These are phyloP conservation scores for Heliconius hortense DNA, from an alignment of 2,888 invertebrate genomes.

Conservation along the genomic window DNA sequence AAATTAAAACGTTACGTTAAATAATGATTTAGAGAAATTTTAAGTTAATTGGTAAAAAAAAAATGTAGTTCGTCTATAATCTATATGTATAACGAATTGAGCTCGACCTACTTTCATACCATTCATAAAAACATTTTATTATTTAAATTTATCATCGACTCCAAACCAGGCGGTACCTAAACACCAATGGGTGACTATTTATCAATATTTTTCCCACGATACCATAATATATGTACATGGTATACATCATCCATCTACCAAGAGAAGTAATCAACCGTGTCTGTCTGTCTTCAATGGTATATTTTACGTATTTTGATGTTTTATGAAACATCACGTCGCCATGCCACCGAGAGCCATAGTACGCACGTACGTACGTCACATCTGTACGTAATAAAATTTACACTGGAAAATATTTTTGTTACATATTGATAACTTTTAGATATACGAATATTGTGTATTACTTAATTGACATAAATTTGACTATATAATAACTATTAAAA, in stretches of 20 bases:
- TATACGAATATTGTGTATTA: not conserved
- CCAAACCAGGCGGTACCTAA: conserved; percentile 34
- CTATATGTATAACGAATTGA: conserved; percentile 31
- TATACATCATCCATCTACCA: conserved; percentile 12
- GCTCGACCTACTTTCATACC: conserved; percentile 44
- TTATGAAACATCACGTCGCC: not conserved
- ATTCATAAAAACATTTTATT: conserved; percentile 44
- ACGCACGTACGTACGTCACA: conserved; percentile 4
- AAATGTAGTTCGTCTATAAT: not conserved
- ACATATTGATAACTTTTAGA: not conserved
- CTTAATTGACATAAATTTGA: not conserved
- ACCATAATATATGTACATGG: conserved; percentile 3
- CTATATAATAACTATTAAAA: not conserved
- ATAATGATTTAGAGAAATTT: not conserved
- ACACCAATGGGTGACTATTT: conserved; percentile 30
- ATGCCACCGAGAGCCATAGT: not conserved
- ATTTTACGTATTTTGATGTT: not conserved
- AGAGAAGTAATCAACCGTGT: conserved; percentile 11
- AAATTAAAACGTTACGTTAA: not conserved
- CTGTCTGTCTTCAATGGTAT: not conserved
- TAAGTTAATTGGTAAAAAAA: not conserved
- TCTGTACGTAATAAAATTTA: conserved; percentile 12
- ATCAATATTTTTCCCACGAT: conserved; percentile 39
- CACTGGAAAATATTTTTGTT: not conserved
- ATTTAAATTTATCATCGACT: conserved; percentile 40